Evolutionary conservation across 2,113 vertebrate genomes (phyloP), one percentile per base, ranked within the genome.

Genomic region (Pithys albifrons): DNA sequence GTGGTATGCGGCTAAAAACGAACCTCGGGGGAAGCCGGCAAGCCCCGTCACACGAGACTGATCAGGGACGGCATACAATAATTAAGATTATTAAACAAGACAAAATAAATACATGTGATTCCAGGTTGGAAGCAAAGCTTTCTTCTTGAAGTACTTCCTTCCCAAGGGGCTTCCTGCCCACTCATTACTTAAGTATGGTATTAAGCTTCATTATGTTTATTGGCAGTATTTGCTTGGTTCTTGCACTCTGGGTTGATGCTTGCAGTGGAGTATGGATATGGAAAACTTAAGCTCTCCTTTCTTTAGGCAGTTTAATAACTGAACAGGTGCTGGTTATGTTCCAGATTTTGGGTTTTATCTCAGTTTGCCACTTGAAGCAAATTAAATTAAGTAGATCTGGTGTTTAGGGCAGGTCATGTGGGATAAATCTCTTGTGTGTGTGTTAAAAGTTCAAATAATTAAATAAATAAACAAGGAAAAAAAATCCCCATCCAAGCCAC

Each of bases 51-150:
- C 90, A 88, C 4, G 4, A 93, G 93, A 41, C 76, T 89, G 83
- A 87, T 75, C 95, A 70, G 93, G 76, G 49, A 2, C 84, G 75
- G 49, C 80, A 7, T 84, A 27, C 80, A 33, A 89, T 92, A 84
- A 95, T 94, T 72, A 92, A 78, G 83, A 78, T 92, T 94, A 93
- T 95, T 85, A 92, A 95, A 91, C 72, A 85, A 54, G 80, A 33
- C 69, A 23, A 93, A 93, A 89, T 84, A 94, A 96, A 91, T 91
- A 86, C 64, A 46, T 84, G 48, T 0, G 2, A 64, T 88, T 96
- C 81, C 87, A 78, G 58, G 22, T 45, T 76, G 74, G 90, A 79
- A 79, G 71, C 48, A 70, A 70, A 93, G 33, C 66, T 69, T 58
- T 74, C 43, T 55, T 77, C 78, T 76, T 54, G 28, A 33, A 57